These are phyloP conservation scores for Mycteria americana DNA, from an alignment of 2,797 vertebrate genomes.

Conservation along the genomic window DNA sequence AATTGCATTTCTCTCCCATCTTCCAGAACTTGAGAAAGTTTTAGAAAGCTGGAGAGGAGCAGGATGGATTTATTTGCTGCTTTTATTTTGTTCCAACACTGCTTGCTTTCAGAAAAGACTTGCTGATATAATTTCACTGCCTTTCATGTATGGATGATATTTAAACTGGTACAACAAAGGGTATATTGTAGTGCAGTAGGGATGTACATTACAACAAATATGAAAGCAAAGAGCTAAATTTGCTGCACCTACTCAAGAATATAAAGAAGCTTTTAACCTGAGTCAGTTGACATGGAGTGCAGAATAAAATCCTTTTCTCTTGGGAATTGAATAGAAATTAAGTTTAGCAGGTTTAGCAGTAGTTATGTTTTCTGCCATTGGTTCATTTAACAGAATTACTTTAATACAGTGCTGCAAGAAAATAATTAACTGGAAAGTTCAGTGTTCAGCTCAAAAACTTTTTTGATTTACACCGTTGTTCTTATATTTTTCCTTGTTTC, in stretches of 20 bases:
- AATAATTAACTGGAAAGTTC: not conserved
- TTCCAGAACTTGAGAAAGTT: conserved; percentile 61
- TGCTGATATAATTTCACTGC: not conserved
- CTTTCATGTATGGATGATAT: not conserved
- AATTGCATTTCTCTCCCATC: conserved; percentile 70
- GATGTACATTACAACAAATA: not conserved
- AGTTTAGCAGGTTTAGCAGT: not conserved
- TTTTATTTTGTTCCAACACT: not conserved
- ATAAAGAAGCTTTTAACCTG: not conserved
- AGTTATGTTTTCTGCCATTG: not conserved
- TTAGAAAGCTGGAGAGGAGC: conserved; percentile 28
- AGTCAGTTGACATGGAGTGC: not conserved
- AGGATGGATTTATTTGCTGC: not conserved
- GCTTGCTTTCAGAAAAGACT: not conserved
- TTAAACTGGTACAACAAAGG: not conserved
- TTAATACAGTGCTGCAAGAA: not conserved
- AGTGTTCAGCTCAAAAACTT: not conserved
- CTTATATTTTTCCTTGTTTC: not conserved
- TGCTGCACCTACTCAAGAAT: not conserved
- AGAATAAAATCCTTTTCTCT: not conserved
- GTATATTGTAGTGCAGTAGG: not conserved
- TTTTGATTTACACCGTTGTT: not conserved
- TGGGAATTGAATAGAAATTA: not conserved
- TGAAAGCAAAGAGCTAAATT: not conserved
- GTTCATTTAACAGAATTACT: not conserved